phyloP scores from a whole-genome alignment of 1,140 invertebrate genomes.

The Chelonus insularis region DNA sequence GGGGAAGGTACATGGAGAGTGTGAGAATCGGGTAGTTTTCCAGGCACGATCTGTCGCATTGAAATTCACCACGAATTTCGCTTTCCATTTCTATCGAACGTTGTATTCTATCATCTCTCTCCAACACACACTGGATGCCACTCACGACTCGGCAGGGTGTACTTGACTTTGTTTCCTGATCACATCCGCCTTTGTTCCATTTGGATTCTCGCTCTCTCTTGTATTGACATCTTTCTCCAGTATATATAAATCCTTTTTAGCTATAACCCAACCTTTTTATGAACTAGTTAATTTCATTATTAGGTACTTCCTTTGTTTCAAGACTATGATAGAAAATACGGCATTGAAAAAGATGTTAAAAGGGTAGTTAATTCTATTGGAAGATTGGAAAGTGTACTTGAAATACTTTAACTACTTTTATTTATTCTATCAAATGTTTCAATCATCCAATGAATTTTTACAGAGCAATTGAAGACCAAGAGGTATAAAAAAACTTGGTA shows the following conservation, averaged over 20 bases:
- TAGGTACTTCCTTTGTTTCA: not conserved
- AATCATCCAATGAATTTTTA: too few relatives aligned
- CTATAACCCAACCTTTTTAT: too few relatives aligned
- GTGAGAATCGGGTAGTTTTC: constrained; percentile 43
- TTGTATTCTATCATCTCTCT: constrained; percentile 37
- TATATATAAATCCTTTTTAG: not conserved
- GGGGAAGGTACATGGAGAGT: not conserved
- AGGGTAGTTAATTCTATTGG: too few relatives aligned
- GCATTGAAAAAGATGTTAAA: too few relatives aligned
- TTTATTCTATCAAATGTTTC: too few relatives aligned
- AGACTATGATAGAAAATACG: too few relatives aligned
- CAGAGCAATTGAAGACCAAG: too few relatives aligned
- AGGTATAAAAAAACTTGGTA: too few relatives aligned
- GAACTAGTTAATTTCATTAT: not conserved
- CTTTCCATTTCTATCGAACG: constrained; percentile 58
- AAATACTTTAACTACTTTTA: too few relatives aligned
- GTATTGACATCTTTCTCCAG: constrained; percentile 32
- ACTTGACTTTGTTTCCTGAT: constrained; percentile 41
- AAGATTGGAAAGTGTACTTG: too few relatives aligned
- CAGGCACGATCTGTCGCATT: constrained; percentile 53
- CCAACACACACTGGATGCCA: constrained; percentile 32
- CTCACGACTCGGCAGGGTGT: constrained; percentile 5
- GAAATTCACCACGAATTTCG: constrained; percentile 56
- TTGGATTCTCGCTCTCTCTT: constrained; percentile 29
- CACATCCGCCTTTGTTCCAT: constrained; percentile 47